Evolutionary conservation across 2,888 invertebrate genomes (phyloP).

Genomic region (Sinopyrophorus schimmeli): DNA sequence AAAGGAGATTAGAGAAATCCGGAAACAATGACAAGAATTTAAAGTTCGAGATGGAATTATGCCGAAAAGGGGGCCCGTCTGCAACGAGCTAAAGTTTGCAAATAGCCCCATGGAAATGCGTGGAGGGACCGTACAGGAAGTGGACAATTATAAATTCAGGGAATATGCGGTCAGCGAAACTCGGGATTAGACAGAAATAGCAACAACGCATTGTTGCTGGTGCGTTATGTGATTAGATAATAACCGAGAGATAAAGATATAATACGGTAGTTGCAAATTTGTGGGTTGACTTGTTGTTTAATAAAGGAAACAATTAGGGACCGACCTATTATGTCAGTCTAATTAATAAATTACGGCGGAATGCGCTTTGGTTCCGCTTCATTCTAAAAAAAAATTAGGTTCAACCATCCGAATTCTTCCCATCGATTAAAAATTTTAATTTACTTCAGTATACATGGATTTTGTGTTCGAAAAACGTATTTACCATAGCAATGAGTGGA

Average conservation of each 20-base stretch:
- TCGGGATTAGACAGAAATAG: constrained; percentile 18
- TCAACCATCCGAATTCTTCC: too few relatives aligned
- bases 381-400: too few relatives aligned
- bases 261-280: constrained; percentile 33
- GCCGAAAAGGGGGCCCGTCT: too few relatives aligned
- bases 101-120: too few relatives aligned
- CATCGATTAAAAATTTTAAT: too few relatives aligned
- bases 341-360: constrained; percentile 14
- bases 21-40: constrained; percentile 27
- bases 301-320: constrained; percentile 38
- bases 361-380: constrained; percentile 1
- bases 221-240: constrained; percentile 26
- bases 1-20: too few relatives aligned
- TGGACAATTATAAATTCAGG: constrained; percentile 29
- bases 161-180: constrained; percentile 25
- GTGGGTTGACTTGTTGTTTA: constrained; percentile 35
- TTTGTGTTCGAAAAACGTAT: too few relatives aligned
- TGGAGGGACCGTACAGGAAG: too few relatives aligned
- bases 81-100: constrained; percentile 27
- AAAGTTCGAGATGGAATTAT: constrained; percentile 27
- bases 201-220: constrained; percentile 16
- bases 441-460: too few relatives aligned
- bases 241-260: constrained; percentile 21
- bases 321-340: background rate
- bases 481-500: too few relatives aligned